These are phyloP conservation scores for Hypothenemus hampei DNA, from an alignment of 1,140 invertebrate genomes.

Conservation along the genomic window DNA sequence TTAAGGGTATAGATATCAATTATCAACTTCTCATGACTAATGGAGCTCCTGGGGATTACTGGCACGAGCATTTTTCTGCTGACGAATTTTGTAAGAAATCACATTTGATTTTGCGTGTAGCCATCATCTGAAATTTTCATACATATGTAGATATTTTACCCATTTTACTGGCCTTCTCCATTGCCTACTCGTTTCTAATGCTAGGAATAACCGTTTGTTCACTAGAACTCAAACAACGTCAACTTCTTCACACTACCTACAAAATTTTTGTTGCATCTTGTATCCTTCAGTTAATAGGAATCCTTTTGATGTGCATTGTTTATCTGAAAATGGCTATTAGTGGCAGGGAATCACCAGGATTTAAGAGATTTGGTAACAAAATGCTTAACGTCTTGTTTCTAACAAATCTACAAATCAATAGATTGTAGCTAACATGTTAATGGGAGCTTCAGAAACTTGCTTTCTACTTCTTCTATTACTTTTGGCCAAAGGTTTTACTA, in stretches of 20 bases:
- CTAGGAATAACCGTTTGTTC: constrained; percentile 60
- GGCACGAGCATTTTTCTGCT: constrained; percentile 84
- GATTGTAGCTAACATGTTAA: constrained; percentile 62
- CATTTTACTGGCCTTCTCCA: constrained; percentile 58
- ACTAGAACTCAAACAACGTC: constrained; percentile 65
- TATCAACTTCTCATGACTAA: constrained; percentile 79
- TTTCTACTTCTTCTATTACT: constrained; percentile 77
- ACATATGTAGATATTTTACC: constrained; percentile 64
- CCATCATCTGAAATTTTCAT: not conserved
- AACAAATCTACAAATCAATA: not conserved
- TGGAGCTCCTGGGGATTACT: constrained; percentile 66
- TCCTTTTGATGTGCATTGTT: constrained; percentile 60
- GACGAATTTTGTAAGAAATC: constrained; percentile 83
- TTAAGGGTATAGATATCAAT: constrained; percentile 61
- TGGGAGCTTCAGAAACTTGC: constrained; percentile 64
- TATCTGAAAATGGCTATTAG: constrained; percentile 67
- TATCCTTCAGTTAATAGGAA: constrained; percentile 57
- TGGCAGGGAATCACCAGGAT: constrained; percentile 55
- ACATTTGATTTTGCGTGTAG: not conserved
- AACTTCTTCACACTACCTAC: constrained; percentile 82
- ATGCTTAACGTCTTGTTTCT: not conserved
- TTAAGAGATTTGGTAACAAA: constrained; percentile 57
- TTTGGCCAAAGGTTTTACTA: constrained; percentile 84
- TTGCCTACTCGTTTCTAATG: constrained; percentile 60
- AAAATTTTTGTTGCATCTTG: constrained; percentile 76